Conservation (phyloP, 2,888 invertebrate species). For the Callyntrura guangdongensis region DNA sequence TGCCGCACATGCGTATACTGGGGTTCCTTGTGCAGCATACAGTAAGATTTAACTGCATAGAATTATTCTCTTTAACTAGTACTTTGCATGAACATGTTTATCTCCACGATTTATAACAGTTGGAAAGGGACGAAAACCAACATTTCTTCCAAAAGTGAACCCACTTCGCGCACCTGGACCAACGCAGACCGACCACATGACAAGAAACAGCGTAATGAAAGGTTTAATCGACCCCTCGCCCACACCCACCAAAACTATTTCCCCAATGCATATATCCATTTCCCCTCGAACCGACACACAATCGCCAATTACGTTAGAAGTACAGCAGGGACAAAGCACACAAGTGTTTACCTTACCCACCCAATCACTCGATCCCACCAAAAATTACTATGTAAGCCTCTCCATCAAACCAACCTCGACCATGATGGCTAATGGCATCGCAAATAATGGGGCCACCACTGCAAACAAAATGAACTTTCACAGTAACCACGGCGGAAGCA, state of each 20-base stretch:
- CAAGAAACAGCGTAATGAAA: slow-evolving; percentile 59
- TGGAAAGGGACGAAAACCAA: slow-evolving; percentile 76
- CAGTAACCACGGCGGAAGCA: slow-evolving; percentile 31
- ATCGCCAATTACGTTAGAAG: slow-evolving; percentile 83
- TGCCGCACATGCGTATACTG: slow-evolving; percentile 96
- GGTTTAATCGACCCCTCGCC: slow-evolving; percentile 27
- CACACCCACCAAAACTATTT: slow-evolving; percentile 64
- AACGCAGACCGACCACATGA: slow-evolving; percentile 77
- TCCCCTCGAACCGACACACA: slow-evolving; percentile 80
- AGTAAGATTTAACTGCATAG: no score
- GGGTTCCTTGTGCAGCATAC: slow-evolving; percentile 94
- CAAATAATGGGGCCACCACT: slow-evolving; percentile 52
- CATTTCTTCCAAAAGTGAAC: slow-evolving; percentile 83
- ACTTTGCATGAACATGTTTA: slow-evolving; percentile 4
- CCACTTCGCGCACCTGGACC: slow-evolving; percentile 83
- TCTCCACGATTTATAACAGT: slow-evolving; percentile 49
- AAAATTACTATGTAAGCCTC: slow-evolving; percentile 96
- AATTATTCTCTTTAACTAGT: not conserved
- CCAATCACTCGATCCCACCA: slow-evolving; percentile 94
- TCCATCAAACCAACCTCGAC: slow-evolving; percentile 89
- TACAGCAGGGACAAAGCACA: slow-evolving; percentile 88
- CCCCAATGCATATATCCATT: slow-evolving; percentile 80
- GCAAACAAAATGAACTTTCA: slow-evolving; percentile 65
- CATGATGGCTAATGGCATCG: slow-evolving; percentile 17
- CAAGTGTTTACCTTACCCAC: slow-evolving; percentile 94